Evolutionary conservation across 2,113 vertebrate genomes (phyloP), one percentile per base, ranked within the genome.

Genomic region (Bos indicus): DNA sequence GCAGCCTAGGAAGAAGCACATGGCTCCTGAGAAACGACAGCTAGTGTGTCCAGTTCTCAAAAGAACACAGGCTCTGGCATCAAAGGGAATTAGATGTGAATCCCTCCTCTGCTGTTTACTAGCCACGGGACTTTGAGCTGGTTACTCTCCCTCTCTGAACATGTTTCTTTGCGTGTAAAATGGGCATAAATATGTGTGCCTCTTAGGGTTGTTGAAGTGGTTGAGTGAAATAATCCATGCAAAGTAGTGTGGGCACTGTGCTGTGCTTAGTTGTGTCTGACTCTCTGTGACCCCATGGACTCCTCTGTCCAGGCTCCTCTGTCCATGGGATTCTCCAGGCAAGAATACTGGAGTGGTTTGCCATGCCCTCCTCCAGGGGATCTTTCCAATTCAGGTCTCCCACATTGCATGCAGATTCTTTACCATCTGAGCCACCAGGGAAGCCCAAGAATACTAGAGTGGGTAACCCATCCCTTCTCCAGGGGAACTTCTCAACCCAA

Each of bases 1-100:
- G 23, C 33, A 51, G 21, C 1, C 1, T 0, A 28, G 14, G 52
- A 57, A 23, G 11, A 26, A 10, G 2, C 13, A 26, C 1, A 0
- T 0, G 2, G 12, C 16, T 90, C 36, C 30, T 9, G 5, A 23
- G 82, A 40, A 93, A 60, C 1, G 11, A 30, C 23, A 10, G 74
- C 56, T 5, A 46, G 30, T 1, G 28, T 11, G 19, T 14, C 62
- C n/a, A 28, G 1, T 48, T 51, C 11, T 48, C 9, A 13, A 81
- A 33, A 19, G 7, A 40, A 43, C 78, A 8, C 11, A 10, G 33
- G 13, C 30, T 7, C 19, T 4, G 3, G 11, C 25, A 30, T 13
- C 30, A 2, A 9, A 3, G 15, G 77, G 59, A 33, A 10, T 2
- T 5, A 15, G 3, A 17, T 48, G 7, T 3, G 52, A 23, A 12